Conservation (phyloP, 2,797 vertebrate species). For the Anabacerthia variegaticeps region DNA sequence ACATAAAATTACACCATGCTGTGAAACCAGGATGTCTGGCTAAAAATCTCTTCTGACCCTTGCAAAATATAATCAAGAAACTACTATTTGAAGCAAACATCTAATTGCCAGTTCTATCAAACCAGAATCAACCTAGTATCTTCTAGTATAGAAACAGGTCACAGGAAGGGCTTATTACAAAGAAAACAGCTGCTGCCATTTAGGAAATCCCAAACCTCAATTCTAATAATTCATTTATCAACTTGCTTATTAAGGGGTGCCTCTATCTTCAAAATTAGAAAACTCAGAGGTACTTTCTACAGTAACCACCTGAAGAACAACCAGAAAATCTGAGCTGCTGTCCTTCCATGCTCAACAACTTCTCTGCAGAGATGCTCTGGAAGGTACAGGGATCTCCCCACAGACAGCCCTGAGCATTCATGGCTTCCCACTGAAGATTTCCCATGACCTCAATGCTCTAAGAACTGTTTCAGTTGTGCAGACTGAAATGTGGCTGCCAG, state of each 20-base stretch:
- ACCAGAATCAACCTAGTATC: neutral
- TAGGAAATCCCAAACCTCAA: neutral
- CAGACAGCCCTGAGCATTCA: neutral
- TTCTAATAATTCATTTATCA: neutral
- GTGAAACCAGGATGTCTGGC: neutral
- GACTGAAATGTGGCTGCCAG: neutral
- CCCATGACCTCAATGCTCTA: neutral
- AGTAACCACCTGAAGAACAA: neutral
- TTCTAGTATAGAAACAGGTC: neutral
- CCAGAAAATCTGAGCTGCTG: neutral
- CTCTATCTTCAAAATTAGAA: neutral
- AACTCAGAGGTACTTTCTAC: neutral
- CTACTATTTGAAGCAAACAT: neutral
- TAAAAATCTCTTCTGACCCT: conserved; percentile 20
- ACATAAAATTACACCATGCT: conserved; percentile 11
- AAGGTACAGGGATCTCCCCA: rapidly evolving
- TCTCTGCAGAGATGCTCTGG: neutral
- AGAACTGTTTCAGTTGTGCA: neutral
- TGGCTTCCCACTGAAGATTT: neutral
- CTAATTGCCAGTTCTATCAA: neutral
- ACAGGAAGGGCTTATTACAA: neutral
- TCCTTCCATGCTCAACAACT: neutral
- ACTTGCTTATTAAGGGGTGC: neutral
- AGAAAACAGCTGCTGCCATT: neutral
- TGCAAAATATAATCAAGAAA: neutral